Evolutionary conservation across 2,888 invertebrate genomes (phyloP), one percentile per base, ranked within the genome.

Genomic region (Noctua comes): DNA sequence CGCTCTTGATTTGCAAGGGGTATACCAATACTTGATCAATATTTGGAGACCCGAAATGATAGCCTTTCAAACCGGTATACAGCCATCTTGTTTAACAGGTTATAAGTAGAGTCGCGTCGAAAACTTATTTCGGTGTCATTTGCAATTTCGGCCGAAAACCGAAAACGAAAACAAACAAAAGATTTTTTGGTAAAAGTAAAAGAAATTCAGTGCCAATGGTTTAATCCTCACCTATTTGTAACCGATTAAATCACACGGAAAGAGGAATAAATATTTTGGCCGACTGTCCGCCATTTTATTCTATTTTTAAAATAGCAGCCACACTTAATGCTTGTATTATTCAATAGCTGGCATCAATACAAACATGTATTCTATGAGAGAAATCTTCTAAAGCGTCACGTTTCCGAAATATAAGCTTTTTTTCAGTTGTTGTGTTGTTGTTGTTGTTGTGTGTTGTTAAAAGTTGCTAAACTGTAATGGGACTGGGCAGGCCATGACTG

Each of bases 31-130:
- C 75, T 48, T 21, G 59, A 73, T 84, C 46, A 59, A 84, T 73
- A 73, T 79, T 82, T 70, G 73, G 70, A 54, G 40, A 73, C 79
- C 69, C 72, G 46, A 59, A 73, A 83, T 27, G 27, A 27, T 68
- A 64, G 46, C 31, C 31, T 40, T 70, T 51, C 24, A 5, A 69
- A 82, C 82, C 79, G 69, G 84, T 84, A 13, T 11, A 10, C 16
- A 3, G 59, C 18, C 40, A 51, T 43, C 78, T 68, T 31, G 83
- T 68, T 18, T 0, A 48, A 72, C 83, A 16, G 59, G 83, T 80
- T 79, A 40, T 59, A 27, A 46, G 21, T 68, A 68, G 68, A 7
- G 68, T 27, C 1, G 68, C 13, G 6, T 6, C 65, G 24, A 6
- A 24, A 40, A 24, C 10, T 36, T 24, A 64, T 11, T 64, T 64